A percentile compares a stretch with the other conserved stretches of the same genome.
Conservation (phyloP, 1,140 invertebrate species). For the Psix sp. region DNA sequence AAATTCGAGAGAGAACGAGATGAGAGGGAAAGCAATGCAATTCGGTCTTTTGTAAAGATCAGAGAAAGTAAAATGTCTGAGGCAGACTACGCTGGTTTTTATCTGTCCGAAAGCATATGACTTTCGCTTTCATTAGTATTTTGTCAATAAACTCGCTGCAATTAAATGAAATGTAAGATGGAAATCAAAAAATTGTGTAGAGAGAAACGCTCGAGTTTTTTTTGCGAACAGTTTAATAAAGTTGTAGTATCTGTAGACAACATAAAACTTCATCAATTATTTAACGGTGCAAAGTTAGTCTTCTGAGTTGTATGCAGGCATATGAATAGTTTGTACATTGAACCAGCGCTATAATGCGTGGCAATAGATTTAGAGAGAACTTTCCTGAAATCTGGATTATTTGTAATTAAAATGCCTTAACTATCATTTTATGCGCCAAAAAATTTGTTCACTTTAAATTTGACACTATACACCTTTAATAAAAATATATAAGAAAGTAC, state of each 20-base stretch:
- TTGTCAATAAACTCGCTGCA: conserved; percentile 22
- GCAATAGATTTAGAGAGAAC: background rate
- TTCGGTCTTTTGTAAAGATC: conserved; percentile 58
- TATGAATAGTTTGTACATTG: conserved; percentile 20
- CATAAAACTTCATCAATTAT: background rate
- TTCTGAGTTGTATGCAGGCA: background rate
- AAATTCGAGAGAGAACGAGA: conserved; percentile 44
- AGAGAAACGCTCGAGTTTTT: conserved; percentile 17
- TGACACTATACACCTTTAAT: background rate
- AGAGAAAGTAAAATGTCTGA: conserved; percentile 70
- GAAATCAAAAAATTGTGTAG: conserved; percentile 28
- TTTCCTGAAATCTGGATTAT: conserved; percentile 27
- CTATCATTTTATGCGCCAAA: conserved; percentile 24
- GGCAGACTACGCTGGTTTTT: conserved; percentile 60
- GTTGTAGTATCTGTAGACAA: background rate
- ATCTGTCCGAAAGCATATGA: conserved; percentile 42
- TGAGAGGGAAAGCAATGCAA: conserved; percentile 65
- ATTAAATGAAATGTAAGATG: conserved; percentile 48
- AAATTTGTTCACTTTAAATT: conserved; percentile 7
- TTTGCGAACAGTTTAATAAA: background rate
- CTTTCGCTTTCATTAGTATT: conserved; percentile 63
- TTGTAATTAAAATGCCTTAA: conserved; percentile 12
- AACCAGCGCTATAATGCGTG: conserved; percentile 6
- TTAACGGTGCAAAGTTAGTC: conserved; percentile 13
- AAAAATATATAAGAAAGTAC: too few relatives aligned